Base-by-base conservation (phyloP, 2,113 vertebrate species). In the Stegastes partitus region DNA sequence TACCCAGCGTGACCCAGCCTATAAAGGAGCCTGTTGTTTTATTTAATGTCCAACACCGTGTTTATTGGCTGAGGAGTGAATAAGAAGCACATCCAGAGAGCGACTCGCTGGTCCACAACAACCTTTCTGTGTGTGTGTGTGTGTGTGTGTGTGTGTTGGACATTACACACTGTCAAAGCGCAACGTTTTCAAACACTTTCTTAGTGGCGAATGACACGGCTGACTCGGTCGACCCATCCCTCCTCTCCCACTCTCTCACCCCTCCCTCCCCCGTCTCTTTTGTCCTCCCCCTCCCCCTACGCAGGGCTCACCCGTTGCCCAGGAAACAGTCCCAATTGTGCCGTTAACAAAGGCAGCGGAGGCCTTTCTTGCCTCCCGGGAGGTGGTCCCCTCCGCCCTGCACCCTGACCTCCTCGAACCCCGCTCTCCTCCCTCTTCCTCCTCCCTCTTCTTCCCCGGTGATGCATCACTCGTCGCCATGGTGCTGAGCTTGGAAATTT, bases 251-350 rank as follows among this genome's bases (percentile, higher is more conserved):
- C 71, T 72, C 82, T 51, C 74, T 14, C 62, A 11, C 25, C 56
- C 75, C 58, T 54, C 34, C 47, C 63, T n/a, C 67, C 31, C 69
- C 72, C 64, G 28, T 75, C 68, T 86, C 87, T 83, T 88, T 92
- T 91, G 86, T 90, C 85, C 78, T 85, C 75, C 71, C 84, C 82
- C 82, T 87, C 83, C 88, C 90, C 93, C 89, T 77, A 81, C 11
- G 23, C 82, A 84, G 89, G 91, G 80, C 87, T 93, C 91, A 83
- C 85, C 84, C 69, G 94, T 95, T 94, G 88, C 94, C 92, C 53
- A 67, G 93, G 95, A 92, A 95, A 95, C 93, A 0, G 79, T 93
- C 90, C 88, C 92, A 83, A 95, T 95, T 95, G 95, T 95, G 89
- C 82, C 57, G 68, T 80, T 92, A 95, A 95, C 94, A 95, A 95